Evolutionary conservation across 2,888 invertebrate species (phyloP), one percentile per base, ranked within the genome.

Genomic region (Mythimna albipuncta): DNA sequence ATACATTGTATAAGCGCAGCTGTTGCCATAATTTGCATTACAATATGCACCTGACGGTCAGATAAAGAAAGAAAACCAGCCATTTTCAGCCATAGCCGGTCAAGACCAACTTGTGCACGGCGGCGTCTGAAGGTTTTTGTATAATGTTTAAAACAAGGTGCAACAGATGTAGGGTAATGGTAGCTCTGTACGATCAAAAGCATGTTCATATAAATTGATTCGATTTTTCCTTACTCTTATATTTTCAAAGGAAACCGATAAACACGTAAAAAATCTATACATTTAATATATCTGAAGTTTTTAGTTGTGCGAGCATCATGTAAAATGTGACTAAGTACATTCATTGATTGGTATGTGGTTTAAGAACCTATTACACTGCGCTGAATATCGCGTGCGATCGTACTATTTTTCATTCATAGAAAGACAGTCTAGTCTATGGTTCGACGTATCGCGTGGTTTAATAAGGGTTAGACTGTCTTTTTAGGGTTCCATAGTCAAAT

Each of bases 11-110:
- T 73, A 67, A 26, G 19, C 52, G 69, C 83, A 85, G 81, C 81
- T 79, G 77, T 63, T 73, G 41, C 41, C 54, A 26, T 32, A 44
- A 82, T 87, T 82, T 76, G 72, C 78, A 85, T 87, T 50, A 85
- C 76, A 86, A 85, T 76, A 77, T 70, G 64, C 80, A 84, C 77
- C 79, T 76, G 75, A 70, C 59, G 59, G 61, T 68, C 73, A 75
- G 73, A 66, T 68, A 59, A 47, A 84, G 54, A 59, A 47, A 84
- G 54, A 35, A 41, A n/a, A 32, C 47, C 5, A 11, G 61, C 63
- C 72, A 66, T 76, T 76, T 83, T 76, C 65, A 64, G 81, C 63
- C 35, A 11, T 21, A 65, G 35, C 58, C 32, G 76, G 81, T 80
- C 84, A 82, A 83, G 84, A 65, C 44, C 63, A 67, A 72, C 84